Base-by-base conservation (phyloP, 2,797 vertebrate species). In the Helostoma temminkii region DNA sequence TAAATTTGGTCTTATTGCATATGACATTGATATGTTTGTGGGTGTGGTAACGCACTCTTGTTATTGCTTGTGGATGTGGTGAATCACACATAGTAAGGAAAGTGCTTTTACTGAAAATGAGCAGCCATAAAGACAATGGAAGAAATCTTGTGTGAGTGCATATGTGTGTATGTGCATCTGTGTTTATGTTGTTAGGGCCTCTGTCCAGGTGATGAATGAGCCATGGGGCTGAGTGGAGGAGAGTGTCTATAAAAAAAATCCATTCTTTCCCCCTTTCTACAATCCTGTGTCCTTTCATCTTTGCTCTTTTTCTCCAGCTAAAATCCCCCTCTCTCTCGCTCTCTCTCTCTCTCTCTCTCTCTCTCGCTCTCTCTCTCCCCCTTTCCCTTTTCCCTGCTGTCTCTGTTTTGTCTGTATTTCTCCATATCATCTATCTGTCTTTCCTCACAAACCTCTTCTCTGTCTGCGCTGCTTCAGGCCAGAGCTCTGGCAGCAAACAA, bases 51-150 rank as follows among this genome's bases (percentile, higher is more conserved):
- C 67, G 37, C 43, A 65, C 41, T 71, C 48, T 53, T 57, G 1
- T 53, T 60, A 70, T 66, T 63, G 55, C 47, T 55, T 28, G 63
- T 56, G 78, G 22, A 61, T 74, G 55, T 24, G 45, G 41, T 64
- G 79, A 81, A 77, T 86, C 76, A 86, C 67, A 73, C 57, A 59
- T 42, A 36, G 72, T 42, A 54, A 72, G 78, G 47, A 22, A 84
- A 89, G 79, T 82, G 89, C 83, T 89, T 90, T 91, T 89, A 90
- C 71, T 7, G 80, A 74, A 86, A 80, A 77, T 74, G 73, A 82
- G 70, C 60, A 63, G 28, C 78, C 75, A 83, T 91, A 89, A 91
- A 89, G 78, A 88, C 84, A 84, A 79, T 71, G 42, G 66, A 63
- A 49, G 69, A 49, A 45, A 58, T 61, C 18, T 49, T 39, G 72